Evolutionary conservation across 2,113 vertebrate species (phyloP), one percentile per base, ranked within the genome.

Genomic region (Parus major): DNA sequence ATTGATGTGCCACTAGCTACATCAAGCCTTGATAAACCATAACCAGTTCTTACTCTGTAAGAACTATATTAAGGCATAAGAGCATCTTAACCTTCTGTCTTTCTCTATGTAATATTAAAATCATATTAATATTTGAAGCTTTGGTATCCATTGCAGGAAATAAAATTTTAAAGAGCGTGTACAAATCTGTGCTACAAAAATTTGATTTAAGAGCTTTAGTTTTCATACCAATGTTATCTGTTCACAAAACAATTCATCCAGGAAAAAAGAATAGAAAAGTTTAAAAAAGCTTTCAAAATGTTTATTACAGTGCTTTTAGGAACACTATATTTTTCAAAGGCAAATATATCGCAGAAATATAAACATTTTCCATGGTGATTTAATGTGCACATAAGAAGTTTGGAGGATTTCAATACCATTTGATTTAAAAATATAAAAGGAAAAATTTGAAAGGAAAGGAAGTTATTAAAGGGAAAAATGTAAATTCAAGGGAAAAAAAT

Each of bases 91-190:
- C 93, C 91, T 93, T 95, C 88, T 94, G 36, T 87, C 73, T 96
- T 95, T 96, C 93, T 78, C 61, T 69, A 83, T 95, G 91, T 59
- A 96, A 91, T 96, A 97, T 94, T 96, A 94, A 97, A 97, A 86
- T 75, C 72, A 66, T 63, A 89, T 97, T 96, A 95, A 96, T 96
- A 96, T 95, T 97, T 96, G 89, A 96, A 96, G 47, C 24, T 71
- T 77, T 55, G 53, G 73, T 88, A 92, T 82, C 86, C 82, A 91
- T 78, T 94, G 83, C 20, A 5, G 52, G 66, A 88, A 96, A 96
- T 95, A 82, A 96, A 96, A 94, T 66, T 96, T 95, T 96, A 88
- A 97, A 94, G 63, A 90, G 14, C 68, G 77, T 80, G 56, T 94
- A 92, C 70, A 95, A 97, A 96, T 84, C 59, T 73, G 22, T 64